Base-by-base conservation (phyloP, 2,797 vertebrate species). In the Picus viridis region DNA sequence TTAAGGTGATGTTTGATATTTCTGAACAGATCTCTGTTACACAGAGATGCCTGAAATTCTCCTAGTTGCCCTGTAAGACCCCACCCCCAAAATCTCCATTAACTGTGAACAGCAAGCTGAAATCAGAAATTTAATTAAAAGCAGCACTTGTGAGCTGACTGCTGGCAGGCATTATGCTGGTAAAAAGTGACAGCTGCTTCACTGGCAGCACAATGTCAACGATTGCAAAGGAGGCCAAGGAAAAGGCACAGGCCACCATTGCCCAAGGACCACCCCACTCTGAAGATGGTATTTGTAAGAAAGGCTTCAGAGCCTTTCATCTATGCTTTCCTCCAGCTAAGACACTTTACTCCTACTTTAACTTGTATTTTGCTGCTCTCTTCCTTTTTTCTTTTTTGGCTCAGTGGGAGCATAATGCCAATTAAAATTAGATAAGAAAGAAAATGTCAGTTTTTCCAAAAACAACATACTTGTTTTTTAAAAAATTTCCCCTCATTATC, bases 111-210 rank as follows among this genome's bases (percentile, higher is more conserved):
- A 83, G 76, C 82, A 91, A 92, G 59, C 27, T 15, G 87, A 89
- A 96, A 97, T 92, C 76, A 81, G 81, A 78, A 93, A 94, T 96
- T 85, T 96, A 95, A 97, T 97, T 96, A 96, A 94, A 95, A 92
- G 75, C 94, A 95, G 78, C 90, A 80, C 61, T 83, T 92, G 82
- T 58, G 81, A 94, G 94, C 68, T 26, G 79, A 89, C 84, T 94
- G 90, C 94, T 97, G 95, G 91, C 94, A 96, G 80, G 71, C 89
- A 69, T 70, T 64, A 65, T 0, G 2, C 78, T 95, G 93, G 91
- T 91, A 94, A 96, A 91, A 94, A 96, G 91, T 86, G 96, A 96
- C 96, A 97, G 94, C 94, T 97, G 96, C 91, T 96, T 89, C 72
- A 71, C 74, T 92, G 86, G 95, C 94, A 95, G 75, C 14, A 3